Conservation (phyloP, 2,797 vertebrate genomes). For the Poecile montanus region DNA sequence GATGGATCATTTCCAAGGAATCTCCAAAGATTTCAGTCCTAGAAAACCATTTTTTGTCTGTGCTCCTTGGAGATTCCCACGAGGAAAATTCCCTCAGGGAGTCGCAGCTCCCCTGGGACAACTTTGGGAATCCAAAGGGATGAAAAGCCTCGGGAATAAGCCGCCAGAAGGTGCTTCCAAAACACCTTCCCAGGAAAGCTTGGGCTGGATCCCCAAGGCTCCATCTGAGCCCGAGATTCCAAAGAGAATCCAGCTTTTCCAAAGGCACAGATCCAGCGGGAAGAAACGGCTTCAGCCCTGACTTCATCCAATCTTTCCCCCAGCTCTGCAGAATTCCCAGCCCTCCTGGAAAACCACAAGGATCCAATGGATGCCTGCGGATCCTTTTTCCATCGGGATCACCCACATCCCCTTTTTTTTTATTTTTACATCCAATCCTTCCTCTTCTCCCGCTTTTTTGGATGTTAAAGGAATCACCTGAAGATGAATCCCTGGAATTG, state of each 20-base stretch:
- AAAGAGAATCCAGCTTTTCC: not conserved
- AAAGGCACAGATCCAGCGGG: not conserved
- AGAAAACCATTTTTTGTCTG: too few species aligned
- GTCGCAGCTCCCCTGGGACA: not conserved
- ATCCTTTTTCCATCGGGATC: not conserved
- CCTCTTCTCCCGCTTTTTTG: not conserved
- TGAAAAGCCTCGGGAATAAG: fast-evolving
- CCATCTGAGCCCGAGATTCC: not conserved
- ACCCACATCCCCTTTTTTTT: not conserved
- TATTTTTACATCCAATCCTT: not conserved
- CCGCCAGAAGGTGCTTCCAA: fast-evolving
- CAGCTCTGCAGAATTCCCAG: not conserved
- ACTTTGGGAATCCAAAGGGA: too few species aligned
- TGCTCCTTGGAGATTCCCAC: not conserved
- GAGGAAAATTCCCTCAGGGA: not conserved
- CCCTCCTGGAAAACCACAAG: not conserved
- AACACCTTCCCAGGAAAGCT: not conserved
- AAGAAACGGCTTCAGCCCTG: not conserved
- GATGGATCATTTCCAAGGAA: not conserved
- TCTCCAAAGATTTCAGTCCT: not conserved
- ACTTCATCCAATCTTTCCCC: not conserved
- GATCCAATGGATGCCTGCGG: not conserved
- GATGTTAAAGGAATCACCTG: not conserved
- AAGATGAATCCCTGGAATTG: not conserved
- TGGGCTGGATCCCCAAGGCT: not conserved